Conservation (phyloP, 2,888 invertebrate genomes). For the Horisme vitalbata region DNA sequence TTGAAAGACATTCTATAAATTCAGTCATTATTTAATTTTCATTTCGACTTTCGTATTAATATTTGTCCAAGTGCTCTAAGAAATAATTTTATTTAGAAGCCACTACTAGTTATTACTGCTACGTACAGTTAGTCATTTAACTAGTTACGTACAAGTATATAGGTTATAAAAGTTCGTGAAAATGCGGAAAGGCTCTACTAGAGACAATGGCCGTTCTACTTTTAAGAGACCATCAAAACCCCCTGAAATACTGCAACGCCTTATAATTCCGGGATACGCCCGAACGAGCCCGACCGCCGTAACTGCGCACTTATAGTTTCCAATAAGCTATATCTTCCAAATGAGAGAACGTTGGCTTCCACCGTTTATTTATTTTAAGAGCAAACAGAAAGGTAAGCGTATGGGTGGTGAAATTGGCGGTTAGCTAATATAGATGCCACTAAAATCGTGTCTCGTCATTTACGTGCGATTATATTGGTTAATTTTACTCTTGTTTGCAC, state of each 20-base stretch:
- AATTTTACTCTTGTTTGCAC: no score
- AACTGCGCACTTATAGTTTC: conserved; percentile 54
- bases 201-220: conserved; percentile 12
- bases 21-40: no score
- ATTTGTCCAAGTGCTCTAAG: no score
- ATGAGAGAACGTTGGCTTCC: conserved; percentile 43
- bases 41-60: no score
- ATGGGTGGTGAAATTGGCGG: conserved; percentile 10
- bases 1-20: no score
- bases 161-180: neutral
- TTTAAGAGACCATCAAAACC: conserved; percentile 21
- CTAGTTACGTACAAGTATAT: no score
- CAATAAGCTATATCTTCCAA: conserved; percentile 69
- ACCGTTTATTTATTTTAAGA: conserved; percentile 51
- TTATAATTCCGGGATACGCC: conserved; percentile 35
- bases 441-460: no score
- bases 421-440: no score
- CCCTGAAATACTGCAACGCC: conserved; percentile 29
- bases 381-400: conserved; percentile 25
- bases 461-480: no score
- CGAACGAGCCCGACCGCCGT: conserved; percentile 43
- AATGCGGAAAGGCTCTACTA: neutral
- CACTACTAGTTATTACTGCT: no score
- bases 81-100: no score
- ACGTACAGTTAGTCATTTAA: no score